A percentile compares a stretch with the other conserved stretches of the same genome.
These are phyloP conservation scores for Platynereis dumerilii DNA, from an alignment of 2,888 invertebrate species.

Conservation along the genomic window DNA sequence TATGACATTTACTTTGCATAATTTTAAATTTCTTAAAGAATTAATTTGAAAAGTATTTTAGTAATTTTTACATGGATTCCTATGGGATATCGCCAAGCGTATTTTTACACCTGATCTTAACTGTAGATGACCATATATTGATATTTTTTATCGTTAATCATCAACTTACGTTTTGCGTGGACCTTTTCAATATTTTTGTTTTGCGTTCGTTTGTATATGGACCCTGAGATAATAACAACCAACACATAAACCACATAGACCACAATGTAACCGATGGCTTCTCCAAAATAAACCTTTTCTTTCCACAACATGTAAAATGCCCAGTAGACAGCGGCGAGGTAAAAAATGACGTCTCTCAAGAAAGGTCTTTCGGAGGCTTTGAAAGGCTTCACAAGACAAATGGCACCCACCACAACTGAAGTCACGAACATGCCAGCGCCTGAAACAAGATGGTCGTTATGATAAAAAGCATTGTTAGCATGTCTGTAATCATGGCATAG, in stretches of 20 bases:
- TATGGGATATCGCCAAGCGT: no score
- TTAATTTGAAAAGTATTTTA: no score
- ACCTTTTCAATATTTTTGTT: slow-evolving; percentile 4
- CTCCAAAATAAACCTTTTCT: slow-evolving; percentile 65
- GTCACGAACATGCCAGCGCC: slow-evolving; percentile 72
- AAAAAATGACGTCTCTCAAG: slow-evolving; percentile 67
- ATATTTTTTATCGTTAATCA: no score
- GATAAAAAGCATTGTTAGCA: background rate
- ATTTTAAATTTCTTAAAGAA: no score
- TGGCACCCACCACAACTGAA: slow-evolving; percentile 69
- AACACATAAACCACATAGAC: slow-evolving; percentile 65
- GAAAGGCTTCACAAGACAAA: slow-evolving; percentile 69
- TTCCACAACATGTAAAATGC: slow-evolving; percentile 66
- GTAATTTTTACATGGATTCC: no score
- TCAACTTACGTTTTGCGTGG: no score
- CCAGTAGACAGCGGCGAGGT: slow-evolving; percentile 66
- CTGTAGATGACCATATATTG: no score
- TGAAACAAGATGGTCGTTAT: slow-evolving; percentile 38
- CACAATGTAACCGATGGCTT: slow-evolving; percentile 61
- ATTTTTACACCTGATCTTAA: no score
- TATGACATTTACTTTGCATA: no score
- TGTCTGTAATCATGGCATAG: background rate
- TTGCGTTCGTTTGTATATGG: slow-evolving; percentile 44
- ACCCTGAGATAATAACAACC: slow-evolving; percentile 65
- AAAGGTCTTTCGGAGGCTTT: slow-evolving; percentile 65